phyloP scores from a whole-genome alignment of 2,888 invertebrate genomes.

The Polyommatus icarus region DNA sequence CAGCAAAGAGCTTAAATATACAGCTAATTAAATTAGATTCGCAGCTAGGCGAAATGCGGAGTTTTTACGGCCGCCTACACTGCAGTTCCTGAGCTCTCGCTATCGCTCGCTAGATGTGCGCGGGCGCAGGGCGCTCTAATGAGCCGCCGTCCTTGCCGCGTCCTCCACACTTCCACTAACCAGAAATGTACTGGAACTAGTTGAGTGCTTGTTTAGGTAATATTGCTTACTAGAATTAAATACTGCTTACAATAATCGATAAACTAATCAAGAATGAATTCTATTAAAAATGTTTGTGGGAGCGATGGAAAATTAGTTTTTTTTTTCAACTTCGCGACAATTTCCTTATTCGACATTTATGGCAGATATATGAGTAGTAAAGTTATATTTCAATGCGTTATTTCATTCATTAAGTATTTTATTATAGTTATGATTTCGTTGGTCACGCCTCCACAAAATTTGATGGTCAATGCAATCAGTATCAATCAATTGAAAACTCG shows the following conservation, averaged over 20 bases:
- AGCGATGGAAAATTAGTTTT: not conserved
- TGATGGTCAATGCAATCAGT: not conserved
- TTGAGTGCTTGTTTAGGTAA: not conserved
- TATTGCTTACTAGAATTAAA: not conserved
- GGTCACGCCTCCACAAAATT: not conserved
- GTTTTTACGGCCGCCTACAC: constrained; percentile 41
- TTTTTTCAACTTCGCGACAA: no score
- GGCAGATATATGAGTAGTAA: not conserved
- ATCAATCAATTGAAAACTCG: not conserved
- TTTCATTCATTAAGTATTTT: not conserved
- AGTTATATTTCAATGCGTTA: not conserved
- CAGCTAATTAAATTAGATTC: constrained; percentile 38
- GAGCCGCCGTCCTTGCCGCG: constrained; percentile 46
- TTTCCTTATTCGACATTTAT: not conserved
- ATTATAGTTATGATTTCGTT: not conserved
- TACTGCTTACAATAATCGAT: not conserved
- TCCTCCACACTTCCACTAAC: constrained; percentile 31
- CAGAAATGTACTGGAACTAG: not conserved
- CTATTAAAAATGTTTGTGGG: not conserved
- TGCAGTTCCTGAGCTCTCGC: constrained; percentile 44
- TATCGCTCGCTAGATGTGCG: constrained; percentile 56
- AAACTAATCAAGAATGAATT: no score
- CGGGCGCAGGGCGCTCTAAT: constrained; percentile 48
- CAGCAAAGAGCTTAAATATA: not conserved
- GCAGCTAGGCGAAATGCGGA: constrained; percentile 34